Evolutionary conservation across 2,888 invertebrate species (phyloP).

Genomic region (Lumbricus terrestris): DNA sequence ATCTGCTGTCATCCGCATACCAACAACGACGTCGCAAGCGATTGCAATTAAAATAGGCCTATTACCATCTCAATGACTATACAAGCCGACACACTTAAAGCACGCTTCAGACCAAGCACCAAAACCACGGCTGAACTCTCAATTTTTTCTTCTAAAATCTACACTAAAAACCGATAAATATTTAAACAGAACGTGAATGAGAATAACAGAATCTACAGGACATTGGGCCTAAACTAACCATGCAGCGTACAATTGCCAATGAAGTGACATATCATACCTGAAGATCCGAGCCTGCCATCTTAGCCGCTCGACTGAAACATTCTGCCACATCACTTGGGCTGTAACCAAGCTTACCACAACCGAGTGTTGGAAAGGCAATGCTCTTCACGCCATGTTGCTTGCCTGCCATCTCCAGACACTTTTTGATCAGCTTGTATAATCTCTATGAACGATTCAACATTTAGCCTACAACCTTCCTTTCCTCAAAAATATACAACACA

Average conservation of each 20-base stretch:
- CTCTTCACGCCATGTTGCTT: not conserved
- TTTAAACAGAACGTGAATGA: not conserved
- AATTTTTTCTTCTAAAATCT: not conserved
- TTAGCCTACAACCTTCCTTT: not conserved
- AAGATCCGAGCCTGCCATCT: not conserved
- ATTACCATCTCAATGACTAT: not conserved
- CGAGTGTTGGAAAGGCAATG: slow-evolving; percentile 30
- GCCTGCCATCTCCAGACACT: slow-evolving; percentile 23
- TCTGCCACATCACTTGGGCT: not conserved
- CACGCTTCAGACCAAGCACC: no score
- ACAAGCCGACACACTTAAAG: not conserved
- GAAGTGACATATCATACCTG: not conserved
- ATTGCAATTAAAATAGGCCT: not conserved
- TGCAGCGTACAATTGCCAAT: not conserved
- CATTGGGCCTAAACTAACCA: no score
- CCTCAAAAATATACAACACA: not conserved
- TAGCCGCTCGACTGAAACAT: slow-evolving; percentile 19
- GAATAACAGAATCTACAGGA: no score
- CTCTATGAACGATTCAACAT: not conserved
- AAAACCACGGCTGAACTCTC: not conserved
- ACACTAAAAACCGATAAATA: not conserved
- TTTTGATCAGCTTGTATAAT: slow-evolving; percentile 17
- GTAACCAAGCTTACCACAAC: slow-evolving; percentile 29
- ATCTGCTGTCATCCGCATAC: no score
- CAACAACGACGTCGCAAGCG: not conserved